Conservation (phyloP, 2,113 vertebrate genomes). For the Takifugu flavidus region DNA sequence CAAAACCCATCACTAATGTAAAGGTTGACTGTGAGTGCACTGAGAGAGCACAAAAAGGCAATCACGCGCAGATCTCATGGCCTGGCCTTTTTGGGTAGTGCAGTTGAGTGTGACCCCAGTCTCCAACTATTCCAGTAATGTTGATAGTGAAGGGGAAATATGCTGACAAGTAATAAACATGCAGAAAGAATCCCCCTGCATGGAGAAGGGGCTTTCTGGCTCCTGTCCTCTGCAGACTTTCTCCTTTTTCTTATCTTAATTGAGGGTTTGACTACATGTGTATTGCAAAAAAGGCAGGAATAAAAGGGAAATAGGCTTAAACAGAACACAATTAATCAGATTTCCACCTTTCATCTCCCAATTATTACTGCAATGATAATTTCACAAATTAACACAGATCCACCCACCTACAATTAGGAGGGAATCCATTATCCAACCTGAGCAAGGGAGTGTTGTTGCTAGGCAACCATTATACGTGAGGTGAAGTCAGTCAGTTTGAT, state of each 20-base stretch:
- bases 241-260: too few species aligned
- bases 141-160: conserved; percentile 43
- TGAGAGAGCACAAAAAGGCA: conserved; percentile 8
- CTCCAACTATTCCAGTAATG: conserved; percentile 64
- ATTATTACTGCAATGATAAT: conserved; percentile 2
- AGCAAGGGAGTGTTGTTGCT: conserved; percentile 57
- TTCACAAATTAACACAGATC: conserved; percentile 8
- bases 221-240: not conserved
- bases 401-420: conserved; percentile 53
- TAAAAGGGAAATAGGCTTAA: conserved; percentile 7
- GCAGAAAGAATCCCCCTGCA: not conserved
- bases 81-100: conserved; percentile 59
- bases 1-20: conserved; percentile 1
- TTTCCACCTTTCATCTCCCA: not conserved
- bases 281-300: not conserved
- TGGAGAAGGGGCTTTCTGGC: conserved; percentile 19
- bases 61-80: conserved; percentile 13
- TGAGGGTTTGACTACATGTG: conserved; percentile 4
- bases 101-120: conserved; percentile 53
- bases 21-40: conserved; percentile 12
- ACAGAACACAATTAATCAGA: conserved; percentile 9
- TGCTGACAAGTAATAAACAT: conserved; percentile 11
- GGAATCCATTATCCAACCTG: conserved; percentile 54
- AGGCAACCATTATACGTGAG: conserved; percentile 69
- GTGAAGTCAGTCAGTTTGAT: conserved; percentile 49